A percentile compares a stretch with the other conserved stretches of the same genome.
Evolutionary conservation across 2,797 vertebrate genomes (phyloP).

Genomic region (Scleropages formosus): DNA sequence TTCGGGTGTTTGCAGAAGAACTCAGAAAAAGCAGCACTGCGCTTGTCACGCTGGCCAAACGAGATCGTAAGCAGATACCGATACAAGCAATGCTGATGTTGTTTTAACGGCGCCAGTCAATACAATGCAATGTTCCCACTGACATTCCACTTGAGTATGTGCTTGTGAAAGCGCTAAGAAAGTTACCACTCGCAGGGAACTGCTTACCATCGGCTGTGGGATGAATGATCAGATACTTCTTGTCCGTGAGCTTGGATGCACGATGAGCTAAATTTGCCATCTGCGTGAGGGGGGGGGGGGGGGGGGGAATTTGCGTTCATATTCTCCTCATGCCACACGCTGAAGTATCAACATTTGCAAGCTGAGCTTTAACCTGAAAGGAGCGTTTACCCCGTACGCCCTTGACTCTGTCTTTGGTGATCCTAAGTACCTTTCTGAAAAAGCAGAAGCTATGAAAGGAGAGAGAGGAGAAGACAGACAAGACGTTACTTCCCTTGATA

Average conservation of each 20-base stretch:
- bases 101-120: slow-evolving; percentile 15
- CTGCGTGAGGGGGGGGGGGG: slow-evolving; percentile 57
- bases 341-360: no score
- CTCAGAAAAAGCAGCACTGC: no score
- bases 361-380: not conserved
- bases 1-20: no score
- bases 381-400: slow-evolving; percentile 77
- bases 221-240: slow-evolving; percentile 91
- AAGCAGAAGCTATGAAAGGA: slow-evolving; percentile 85
- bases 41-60: no score
- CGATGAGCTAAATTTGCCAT: slow-evolving; percentile 81
- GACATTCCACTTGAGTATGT: not conserved
- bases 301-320: no score
- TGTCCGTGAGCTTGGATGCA: slow-evolving; percentile 79
- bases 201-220: slow-evolving; percentile 90
- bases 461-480: slow-evolving; percentile 15
- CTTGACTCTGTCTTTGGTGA: slow-evolving; percentile 83
- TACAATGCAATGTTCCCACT: not conserved
- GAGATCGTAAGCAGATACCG: no score
- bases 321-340: not conserved
- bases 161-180: not conserved
- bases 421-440: slow-evolving; percentile 93
- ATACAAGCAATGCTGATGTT: no score
- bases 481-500: not conserved
- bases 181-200: not conserved